A percentile compares a stretch with the other conserved stretches of the same genome.
These are phyloP conservation scores for Druon quercuslanigerum DNA, from an alignment of 1,140 invertebrate genomes.

Conservation along the genomic window DNA sequence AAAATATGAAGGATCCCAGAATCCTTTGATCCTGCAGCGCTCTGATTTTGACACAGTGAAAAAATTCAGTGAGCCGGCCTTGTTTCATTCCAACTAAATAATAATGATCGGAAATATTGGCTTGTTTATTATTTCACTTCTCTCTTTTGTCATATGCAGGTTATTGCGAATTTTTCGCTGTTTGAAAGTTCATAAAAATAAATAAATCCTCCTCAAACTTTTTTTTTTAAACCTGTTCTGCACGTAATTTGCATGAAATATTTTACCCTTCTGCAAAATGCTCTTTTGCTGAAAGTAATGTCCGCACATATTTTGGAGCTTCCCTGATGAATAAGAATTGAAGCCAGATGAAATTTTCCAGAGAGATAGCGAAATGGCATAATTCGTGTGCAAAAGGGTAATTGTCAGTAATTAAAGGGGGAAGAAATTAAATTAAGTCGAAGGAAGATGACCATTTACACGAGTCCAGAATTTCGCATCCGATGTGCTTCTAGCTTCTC, in stretches of 20 bases:
- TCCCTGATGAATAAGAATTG: conserved; percentile 27
- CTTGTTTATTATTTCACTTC: conserved; percentile 44
- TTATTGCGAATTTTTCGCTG: conserved; percentile 43
- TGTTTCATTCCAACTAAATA: conserved; percentile 46
- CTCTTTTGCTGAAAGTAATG: background rate
- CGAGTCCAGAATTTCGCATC: conserved; percentile 59
- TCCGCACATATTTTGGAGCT: background rate
- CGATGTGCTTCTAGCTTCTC: conserved; percentile 53
- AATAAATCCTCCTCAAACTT: conserved; percentile 34
- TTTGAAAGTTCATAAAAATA: conserved; percentile 41
- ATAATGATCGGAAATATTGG: conserved; percentile 48
- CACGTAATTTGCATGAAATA: background rate
- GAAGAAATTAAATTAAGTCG: conserved; percentile 71
- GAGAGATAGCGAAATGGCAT: conserved; percentile 63
- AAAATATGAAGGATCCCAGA: too few relatives aligned
- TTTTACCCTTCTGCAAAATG: background rate
- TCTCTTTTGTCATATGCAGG: background rate
- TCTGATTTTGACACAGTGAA: too few relatives aligned
- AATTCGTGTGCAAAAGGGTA: conserved; percentile 71
- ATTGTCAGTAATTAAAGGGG: conserved; percentile 74
- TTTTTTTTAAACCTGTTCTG: background rate
- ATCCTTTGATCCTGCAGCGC: too few relatives aligned
- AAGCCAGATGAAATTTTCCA: conserved; percentile 24
- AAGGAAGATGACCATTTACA: conserved; percentile 71
- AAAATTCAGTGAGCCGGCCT: too few relatives aligned